Base-by-base conservation (phyloP, 2,113 vertebrate species). In the Turdus rufiventris region DNA sequence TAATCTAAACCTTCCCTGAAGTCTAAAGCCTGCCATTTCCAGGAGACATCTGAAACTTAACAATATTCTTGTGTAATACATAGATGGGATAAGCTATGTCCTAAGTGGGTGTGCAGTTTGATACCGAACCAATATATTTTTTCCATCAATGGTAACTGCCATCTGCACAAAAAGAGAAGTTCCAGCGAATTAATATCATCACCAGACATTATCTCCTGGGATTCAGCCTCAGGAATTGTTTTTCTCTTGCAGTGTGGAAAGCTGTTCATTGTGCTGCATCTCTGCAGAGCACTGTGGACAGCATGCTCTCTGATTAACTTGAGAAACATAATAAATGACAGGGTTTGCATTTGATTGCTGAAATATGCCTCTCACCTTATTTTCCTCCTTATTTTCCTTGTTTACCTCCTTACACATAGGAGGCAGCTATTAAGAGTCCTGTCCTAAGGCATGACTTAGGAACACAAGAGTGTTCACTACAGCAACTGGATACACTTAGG, bases 131-230 rank as follows among this genome's bases (percentile, higher is more conserved):
- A 93, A 67, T 77, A 50, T 62, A n/a, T 68, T 92, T 91, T 79
- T 66, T 84, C 77, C 77, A 85, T 74, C 82, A 81, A 24, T 66
- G 81, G 92, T 93, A 95, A 93, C 61, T 92, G 36, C 78, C 78
- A n/a, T 79, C 87, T 94, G 85, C 81, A 77, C 28, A 85, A 74
- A 89, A 88, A 90, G 28, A 85, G 79, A 67, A 79, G 74, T 93
- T 96, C 91, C 95, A 92, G 57, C 5, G 9, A 95, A 90, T 70
- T 42, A 91, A 94, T 93, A 91, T 76, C 93, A 96, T 91, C 93
- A 85, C 91, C 96, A 97, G 94, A 94, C 88, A 8, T 79, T 70
- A 67, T 23, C 57, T 93, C 63, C 33, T 51, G 68, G 56, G 77
- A 74, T 14, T 12, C 54, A 29, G 54, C 78, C 61, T 87, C 38